phyloP scores from a whole-genome alignment of 2,797 vertebrate genomes.

The Apogon hyalosoma region DNA sequence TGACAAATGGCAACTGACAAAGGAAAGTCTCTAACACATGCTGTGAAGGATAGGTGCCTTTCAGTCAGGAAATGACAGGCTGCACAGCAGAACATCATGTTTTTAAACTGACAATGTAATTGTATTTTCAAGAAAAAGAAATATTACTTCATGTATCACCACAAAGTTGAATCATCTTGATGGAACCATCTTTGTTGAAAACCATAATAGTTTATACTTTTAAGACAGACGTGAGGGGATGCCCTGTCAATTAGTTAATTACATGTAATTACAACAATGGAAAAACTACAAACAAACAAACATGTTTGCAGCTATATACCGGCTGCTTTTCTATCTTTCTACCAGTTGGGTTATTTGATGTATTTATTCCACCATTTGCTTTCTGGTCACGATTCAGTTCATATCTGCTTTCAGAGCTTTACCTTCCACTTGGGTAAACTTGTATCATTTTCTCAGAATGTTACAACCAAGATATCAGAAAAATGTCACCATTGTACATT shows the following conservation, averaged over 20 bases:
- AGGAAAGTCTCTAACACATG: constrained; percentile 43
- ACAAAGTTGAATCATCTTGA: background rate
- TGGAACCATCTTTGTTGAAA: background rate
- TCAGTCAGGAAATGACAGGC: constrained; percentile 21
- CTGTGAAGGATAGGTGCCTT: constrained; percentile 33
- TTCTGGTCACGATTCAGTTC: constrained; percentile 4
- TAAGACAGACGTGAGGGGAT: constrained; percentile 34
- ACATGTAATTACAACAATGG: constrained; percentile 30
- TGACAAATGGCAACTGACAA: constrained; percentile 60
- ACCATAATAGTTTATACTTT: background rate
- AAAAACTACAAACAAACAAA: too few species aligned
- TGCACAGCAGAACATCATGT: background rate
- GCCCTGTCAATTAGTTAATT: constrained; percentile 8
- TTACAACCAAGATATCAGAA: too few species aligned
- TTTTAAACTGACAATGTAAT: background rate
- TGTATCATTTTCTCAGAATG: too few species aligned
- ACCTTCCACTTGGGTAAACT: background rate
- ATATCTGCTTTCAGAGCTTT: background rate
- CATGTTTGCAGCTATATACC: background rate
- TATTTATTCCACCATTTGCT: constrained; percentile 4
- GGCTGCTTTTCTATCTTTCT: constrained; percentile 5
- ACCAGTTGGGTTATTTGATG: constrained; percentile 3
- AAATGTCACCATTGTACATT: too few species aligned
- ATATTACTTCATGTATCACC: background rate
- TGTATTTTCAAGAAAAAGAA: background rate